Conservation (phyloP, 2,888 invertebrate species). For the Pheosia tremula region DNA sequence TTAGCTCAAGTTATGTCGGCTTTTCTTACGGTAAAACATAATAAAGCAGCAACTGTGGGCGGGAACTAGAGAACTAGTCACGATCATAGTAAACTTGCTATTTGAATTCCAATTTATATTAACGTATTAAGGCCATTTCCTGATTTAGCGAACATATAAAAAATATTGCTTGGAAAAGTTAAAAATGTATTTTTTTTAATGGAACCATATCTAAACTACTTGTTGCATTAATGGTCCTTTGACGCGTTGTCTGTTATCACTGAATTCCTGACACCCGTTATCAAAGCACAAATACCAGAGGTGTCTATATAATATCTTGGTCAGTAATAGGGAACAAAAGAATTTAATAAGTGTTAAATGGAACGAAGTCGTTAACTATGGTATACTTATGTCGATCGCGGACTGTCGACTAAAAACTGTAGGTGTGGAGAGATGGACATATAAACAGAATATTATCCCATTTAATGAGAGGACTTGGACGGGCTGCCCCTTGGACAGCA, state of each 20-base stretch:
- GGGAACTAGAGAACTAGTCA: conserved; percentile 6
- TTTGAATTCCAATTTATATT: neutral
- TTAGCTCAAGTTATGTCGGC: neutral
- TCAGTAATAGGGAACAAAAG: conserved; percentile 30
- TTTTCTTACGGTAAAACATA: conserved; percentile 3
- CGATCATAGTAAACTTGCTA: conserved; percentile 10
- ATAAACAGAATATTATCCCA: too few species aligned
- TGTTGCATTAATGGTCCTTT: neutral
- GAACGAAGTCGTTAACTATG: too few species aligned
- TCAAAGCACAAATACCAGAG: neutral
- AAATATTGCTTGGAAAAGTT: too few species aligned
- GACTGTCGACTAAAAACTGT: too few species aligned
- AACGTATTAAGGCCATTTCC: too few species aligned
- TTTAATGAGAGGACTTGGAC: too few species aligned
- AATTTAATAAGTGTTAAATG: too few species aligned
- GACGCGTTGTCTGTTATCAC: conserved; percentile 1
- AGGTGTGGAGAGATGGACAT: too few species aligned
- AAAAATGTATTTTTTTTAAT: neutral
- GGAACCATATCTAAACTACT: neutral
- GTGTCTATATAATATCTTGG: conserved; percentile 21
- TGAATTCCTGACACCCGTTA: neutral
- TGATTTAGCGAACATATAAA: too few species aligned
- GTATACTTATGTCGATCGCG: too few species aligned
- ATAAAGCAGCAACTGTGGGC: conserved; percentile 17
- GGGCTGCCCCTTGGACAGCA: too few species aligned